Evolutionary conservation across 2,888 invertebrate species (phyloP), one percentile per base, ranked within the genome.

Genomic region (Lepidonotus clava): DNA sequence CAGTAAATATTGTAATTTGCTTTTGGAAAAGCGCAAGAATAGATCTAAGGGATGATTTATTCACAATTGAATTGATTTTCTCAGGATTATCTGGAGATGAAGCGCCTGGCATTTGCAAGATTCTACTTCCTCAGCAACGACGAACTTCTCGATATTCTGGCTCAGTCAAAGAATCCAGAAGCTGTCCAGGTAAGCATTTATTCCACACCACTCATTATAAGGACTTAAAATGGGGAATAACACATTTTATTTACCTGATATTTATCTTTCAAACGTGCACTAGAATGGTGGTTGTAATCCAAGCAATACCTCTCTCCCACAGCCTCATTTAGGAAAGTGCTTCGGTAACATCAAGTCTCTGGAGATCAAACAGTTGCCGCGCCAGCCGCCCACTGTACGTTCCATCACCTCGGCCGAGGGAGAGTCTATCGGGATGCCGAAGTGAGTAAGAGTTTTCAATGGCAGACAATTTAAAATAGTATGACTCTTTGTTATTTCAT

Each of bases 61-160:
- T 8, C 46, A 46, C 8, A 46, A 46, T 18, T 46, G 46, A 46
- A 8, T 8, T 11, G 8, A 46, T 46, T 18, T 53, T 85, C 32
- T 14, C 89, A 94, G 93, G 94, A 94, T 85, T 94, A 94, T 88
- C 90, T 94, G 67, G 94, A 94, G 90, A 93, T 93, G 4, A 94
- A 94, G 90, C 89, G 94, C 77, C 91, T 94, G 80, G 93, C 93
- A 76, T 94, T 94, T 89, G 94, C 94, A 40, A 88, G 94, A 36
- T 94, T 94, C 86, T 94, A 94, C 90, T 94, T 94, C 89, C 92
- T 94, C 85, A 93, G 93, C 90, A 94, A 94, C 88, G 94, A 94
- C 89, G 94, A 94, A 86, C 89, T 94, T 84, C 89, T 94, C 76
- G 94, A 94, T 85, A 93, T 94, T 85, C 90, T 94, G 41, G 93